Conservation (phyloP, 1,140 invertebrate species). For the Leptopilina clavipes region DNA sequence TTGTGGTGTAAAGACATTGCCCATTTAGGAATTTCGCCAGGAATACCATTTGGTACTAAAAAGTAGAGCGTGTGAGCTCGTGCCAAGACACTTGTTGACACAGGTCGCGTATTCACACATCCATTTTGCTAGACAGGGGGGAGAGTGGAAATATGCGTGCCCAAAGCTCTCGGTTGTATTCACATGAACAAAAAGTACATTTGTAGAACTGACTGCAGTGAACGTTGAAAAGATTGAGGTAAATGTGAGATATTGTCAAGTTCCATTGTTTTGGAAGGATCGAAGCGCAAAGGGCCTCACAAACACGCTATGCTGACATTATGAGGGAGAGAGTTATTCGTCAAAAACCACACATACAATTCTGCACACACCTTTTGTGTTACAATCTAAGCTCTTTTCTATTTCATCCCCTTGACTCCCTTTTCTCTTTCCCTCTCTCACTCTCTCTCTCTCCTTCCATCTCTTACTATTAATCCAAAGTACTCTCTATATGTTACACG, state of each 20-base stretch:
- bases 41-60: constrained; percentile 42
- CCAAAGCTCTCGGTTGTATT: constrained; percentile 33
- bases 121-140: constrained; percentile 32
- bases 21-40: constrained; percentile 45
- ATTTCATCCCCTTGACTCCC: background rate
- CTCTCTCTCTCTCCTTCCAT: background rate
- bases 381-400: background rate
- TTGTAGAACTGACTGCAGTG: background rate
- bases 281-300: constrained; percentile 6
- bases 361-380: background rate
- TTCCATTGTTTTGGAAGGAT: background rate
- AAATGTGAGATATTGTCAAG: background rate
- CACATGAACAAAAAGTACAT: background rate
- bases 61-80: constrained; percentile 52
- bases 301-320: constrained; percentile 23
- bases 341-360: constrained; percentile 7
- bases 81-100: constrained; percentile 63
- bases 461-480: constrained; percentile 2
- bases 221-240: background rate
- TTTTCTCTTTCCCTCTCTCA: background rate
- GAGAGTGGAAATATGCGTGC: constrained; percentile 46
- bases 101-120: constrained; percentile 46
- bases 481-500: background rate
- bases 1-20: constrained; percentile 28
- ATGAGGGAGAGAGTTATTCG: constrained; percentile 1